Base-by-base conservation (phyloP, 37 sponge, comb jelly and placozoan species). In the Diacarnus erythraeanus region DNA sequence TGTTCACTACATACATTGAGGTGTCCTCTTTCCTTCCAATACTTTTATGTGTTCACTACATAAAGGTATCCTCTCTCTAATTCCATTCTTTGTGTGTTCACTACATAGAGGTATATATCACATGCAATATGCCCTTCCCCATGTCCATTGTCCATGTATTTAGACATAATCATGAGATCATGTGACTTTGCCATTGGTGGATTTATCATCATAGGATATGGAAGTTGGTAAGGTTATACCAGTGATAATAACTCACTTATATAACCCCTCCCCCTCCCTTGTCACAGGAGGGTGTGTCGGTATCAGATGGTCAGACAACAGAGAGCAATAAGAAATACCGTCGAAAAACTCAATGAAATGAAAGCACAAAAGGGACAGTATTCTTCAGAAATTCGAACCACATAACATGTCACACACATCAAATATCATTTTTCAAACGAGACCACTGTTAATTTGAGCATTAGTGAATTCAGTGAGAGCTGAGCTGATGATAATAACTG, bases 161-260 rank as follows among this genome's bases (percentile, higher is more conserved):
- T 69, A 92, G 92, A 70, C 42, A 71, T 92, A 36, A 84, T 92
- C 17, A 34, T 60, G 51, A 87, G 85, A 74, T 92, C 92, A 72
- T 92, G 92, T 87, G 89, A 92, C 69, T 63, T 75, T 30, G 92
- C 81, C 31, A 81, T 92, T 21, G 88, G 71, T 38, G 74, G 84
- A 0, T 92, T 92, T 75, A 77, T 59, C 26, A 57, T 84, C 3
- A 66, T 66, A 9, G 74, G 88, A 23, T 35, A 87, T 25, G 65
- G 42, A 26, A 72, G 80, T n/a, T 92, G 92, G 92, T 92, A 68
- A 87, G 92, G 34, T 42, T 25, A 10, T 65, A 30, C 2, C 2
- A 42, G 1, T 64, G 20, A 29, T 26, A 18, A 21, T 38, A 29
- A 41, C 37, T 60, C 27, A 26, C 30, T 74, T 44, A 6, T 2